Evolutionary conservation across 2,888 invertebrate species (phyloP).

Genomic region (Candidula unifasciata): DNA sequence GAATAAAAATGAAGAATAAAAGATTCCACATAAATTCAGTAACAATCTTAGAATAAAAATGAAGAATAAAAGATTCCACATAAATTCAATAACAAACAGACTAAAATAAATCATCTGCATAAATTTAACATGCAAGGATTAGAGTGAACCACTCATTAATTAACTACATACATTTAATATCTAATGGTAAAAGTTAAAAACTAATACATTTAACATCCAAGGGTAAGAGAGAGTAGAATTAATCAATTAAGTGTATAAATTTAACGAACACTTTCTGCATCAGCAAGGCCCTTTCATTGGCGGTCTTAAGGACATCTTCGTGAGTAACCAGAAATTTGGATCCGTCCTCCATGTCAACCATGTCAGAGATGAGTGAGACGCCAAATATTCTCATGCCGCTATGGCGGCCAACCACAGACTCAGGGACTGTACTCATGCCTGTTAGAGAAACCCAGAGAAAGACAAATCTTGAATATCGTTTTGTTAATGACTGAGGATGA

Average conservation of each 20-base stretch:
- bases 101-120: too few relatives aligned
- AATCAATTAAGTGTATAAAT: conserved; percentile 39
- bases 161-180: too few relatives aligned
- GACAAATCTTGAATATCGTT: too few relatives aligned
- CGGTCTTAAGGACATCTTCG: conserved; percentile 85
- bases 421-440: conserved; percentile 87
- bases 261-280: conserved; percentile 65
- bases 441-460: not conserved
- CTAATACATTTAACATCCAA: not conserved
- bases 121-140: too few relatives aligned
- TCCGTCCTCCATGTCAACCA: conserved; percentile 88
- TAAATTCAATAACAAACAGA: too few relatives aligned
- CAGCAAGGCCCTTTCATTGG: conserved; percentile 69
- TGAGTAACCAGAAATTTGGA: conserved; percentile 87
- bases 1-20: too few relatives aligned
- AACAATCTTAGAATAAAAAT: too few relatives aligned
- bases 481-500: too few relatives aligned
- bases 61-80: too few relatives aligned
- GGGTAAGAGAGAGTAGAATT: not conserved
- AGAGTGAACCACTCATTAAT: too few relatives aligned
- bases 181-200: too few relatives aligned
- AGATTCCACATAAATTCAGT: too few relatives aligned
- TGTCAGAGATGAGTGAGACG: conserved; percentile 95
- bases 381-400: conserved; percentile 87
- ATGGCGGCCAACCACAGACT: conserved; percentile 94